Evolutionary conservation across 2,113 vertebrate species (phyloP), one percentile per base, ranked within the genome.

Genomic region (Thomomys bottae): DNA sequence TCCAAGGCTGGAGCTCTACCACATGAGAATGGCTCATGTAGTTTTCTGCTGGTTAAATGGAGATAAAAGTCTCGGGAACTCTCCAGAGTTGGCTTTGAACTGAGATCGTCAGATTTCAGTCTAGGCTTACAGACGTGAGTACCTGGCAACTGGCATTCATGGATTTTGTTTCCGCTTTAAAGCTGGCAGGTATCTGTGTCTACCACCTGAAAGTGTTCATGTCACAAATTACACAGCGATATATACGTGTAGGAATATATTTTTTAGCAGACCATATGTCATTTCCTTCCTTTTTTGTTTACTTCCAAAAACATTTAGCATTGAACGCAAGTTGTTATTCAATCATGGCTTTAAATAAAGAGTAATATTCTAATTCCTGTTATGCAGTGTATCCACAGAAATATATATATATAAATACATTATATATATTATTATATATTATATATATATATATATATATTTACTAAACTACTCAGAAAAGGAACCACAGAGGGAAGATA

Each of bases 331-430:
- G 26, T 9, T 70, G 11, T 32, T 57, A 81, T 23, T 57, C 85
- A 88, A 83, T 84, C 49, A 77, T 4, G 1, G 68, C 15, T 95
- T 91, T 83, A 88, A 94, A 71, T 45, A 80, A 89, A 87, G 75
- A 91, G 64, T 30, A 72, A 68, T 40, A 67, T 32, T 86, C 32
- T 24, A 21, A 88, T n/a, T 36, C 32, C 38, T 63, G 26, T 94
- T 73, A 63, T n/a, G 20, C n/a, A 72, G 49, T 73, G n/a, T 84
- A 68, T 72, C 67, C 45, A 71, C 38, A 72, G 59, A 84, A 84
- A 70, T 88, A 87, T 76, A n/a, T n/a, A n/a, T n/a, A n/a, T n/a
- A n/a, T n/a, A n/a, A n/a, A n/a, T n/a, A n/a, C n/a, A n/a, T n/a
- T n/a, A n/a, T n/a, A n/a, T n/a, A n/a, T n/a, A n/a, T n/a, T n/a